Evolutionary conservation across 2,113 vertebrate genomes (phyloP).

Genomic region (Pterocles burchelli): DNA sequence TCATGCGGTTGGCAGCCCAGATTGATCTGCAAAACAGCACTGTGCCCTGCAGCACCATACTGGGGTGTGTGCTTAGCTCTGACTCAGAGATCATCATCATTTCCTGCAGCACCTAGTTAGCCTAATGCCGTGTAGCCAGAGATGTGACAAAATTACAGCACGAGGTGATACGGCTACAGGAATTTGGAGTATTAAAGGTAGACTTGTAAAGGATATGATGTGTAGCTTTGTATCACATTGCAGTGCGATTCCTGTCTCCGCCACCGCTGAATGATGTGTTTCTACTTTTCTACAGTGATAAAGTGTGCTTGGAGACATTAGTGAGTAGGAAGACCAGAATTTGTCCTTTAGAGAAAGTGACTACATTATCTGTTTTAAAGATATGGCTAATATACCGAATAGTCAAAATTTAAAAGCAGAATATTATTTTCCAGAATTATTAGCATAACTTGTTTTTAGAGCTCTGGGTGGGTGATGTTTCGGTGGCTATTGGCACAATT

Average conservation of each 20-base stretch:
- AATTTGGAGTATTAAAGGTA: not conserved
- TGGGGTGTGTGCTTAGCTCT: conserved; percentile 1
- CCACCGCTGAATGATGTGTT: not conserved
- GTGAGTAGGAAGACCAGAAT: not conserved
- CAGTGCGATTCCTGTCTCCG: not conserved
- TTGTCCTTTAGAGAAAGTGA: not conserved
- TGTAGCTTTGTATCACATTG: not conserved
- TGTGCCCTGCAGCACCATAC: conserved; percentile 10
- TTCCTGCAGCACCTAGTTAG: conserved; percentile 37
- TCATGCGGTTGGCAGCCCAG: not conserved
- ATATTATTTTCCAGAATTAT: not conserved
- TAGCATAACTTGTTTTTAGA: not conserved
- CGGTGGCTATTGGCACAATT: not conserved
- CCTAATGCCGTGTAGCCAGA: not conserved
- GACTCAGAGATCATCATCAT: conserved; percentile 28
- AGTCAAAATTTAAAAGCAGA: not conserved
- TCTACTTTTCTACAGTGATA: not conserved
- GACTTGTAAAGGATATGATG: not conserved
- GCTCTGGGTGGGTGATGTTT: not conserved
- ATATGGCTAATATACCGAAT: not conserved
- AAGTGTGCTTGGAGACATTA: not conserved
- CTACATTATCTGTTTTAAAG: not conserved
- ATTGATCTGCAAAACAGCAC: not conserved
- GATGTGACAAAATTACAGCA: not conserved
- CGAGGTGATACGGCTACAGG: not conserved